Conservation (phyloP, 2,113 vertebrate species). For the Mobula birostris region DNA sequence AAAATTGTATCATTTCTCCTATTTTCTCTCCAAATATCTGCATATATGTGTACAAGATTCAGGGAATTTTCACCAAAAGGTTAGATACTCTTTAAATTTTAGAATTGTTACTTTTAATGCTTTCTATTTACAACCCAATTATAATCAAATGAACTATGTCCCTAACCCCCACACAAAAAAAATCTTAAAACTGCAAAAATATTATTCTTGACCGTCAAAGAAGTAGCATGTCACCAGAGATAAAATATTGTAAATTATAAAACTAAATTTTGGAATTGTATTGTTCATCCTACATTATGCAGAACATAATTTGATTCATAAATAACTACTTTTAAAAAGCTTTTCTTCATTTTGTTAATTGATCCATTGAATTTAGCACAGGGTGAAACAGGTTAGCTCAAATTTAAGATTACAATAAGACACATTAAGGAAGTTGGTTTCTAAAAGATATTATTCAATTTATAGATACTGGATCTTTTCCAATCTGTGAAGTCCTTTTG, state of each 20-base stretch:
- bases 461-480: not conserved
- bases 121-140: not conserved
- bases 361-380: not conserved
- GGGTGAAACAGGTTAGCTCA: no score
- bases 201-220: not conserved
- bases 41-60: not conserved
- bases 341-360: not conserved
- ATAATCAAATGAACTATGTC: not conserved
- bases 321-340: not conserved
- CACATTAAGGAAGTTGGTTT: not conserved
- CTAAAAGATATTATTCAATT: not conserved
- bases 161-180: not conserved
- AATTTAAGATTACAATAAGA: not conserved
- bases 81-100: not conserved
- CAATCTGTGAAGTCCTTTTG: not conserved
- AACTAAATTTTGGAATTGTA: not conserved
- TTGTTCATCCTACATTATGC: not conserved
- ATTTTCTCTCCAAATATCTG: not conserved
- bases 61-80: not conserved
- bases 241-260: not conserved
- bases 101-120: not conserved
- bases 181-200: not conserved
- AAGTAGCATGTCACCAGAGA: not conserved
- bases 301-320: not conserved
- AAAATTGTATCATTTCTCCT: not conserved